Conservation (phyloP, 2,113 vertebrate species). For the Leiothrix lutea region DNA sequence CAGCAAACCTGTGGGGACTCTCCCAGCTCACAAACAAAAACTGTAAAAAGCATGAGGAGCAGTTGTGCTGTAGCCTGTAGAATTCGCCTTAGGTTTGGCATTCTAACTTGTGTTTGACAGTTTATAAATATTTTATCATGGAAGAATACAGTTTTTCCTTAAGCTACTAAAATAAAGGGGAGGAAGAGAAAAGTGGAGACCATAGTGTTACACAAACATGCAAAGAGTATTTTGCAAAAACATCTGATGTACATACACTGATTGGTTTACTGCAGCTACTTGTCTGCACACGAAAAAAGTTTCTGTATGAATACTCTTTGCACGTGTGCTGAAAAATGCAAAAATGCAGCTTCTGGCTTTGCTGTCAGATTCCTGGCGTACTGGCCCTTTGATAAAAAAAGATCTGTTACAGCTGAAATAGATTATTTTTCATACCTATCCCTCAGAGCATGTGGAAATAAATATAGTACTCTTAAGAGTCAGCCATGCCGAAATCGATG, state of each 20-base stretch:
- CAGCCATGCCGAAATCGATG: neutral
- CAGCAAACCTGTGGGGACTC: slow-evolving; percentile 4
- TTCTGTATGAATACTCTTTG: neutral
- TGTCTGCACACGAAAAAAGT: neutral
- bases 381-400: neutral
- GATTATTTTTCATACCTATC: neutral
- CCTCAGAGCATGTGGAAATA: neutral
- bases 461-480: neutral
- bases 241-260: neutral
- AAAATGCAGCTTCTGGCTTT: neutral
- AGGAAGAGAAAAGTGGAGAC: neutral
- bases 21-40: slow-evolving; percentile 14
- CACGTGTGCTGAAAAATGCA: neutral
- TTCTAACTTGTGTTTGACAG: neutral
- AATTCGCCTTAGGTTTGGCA: neutral
- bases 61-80: neutral
- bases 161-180: slow-evolving; percentile 7
- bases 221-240: neutral
- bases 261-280: neutral
- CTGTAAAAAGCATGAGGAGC: neutral
- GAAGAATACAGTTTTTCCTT: neutral
- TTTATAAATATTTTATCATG: neutral
- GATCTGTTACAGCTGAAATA: neutral
- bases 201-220: neutral
- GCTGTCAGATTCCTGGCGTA: neutral